These are phyloP conservation scores for Drosophila glabriapex DNA, from an alignment of 2,888 invertebrate genomes.

Conservation along the genomic window DNA sequence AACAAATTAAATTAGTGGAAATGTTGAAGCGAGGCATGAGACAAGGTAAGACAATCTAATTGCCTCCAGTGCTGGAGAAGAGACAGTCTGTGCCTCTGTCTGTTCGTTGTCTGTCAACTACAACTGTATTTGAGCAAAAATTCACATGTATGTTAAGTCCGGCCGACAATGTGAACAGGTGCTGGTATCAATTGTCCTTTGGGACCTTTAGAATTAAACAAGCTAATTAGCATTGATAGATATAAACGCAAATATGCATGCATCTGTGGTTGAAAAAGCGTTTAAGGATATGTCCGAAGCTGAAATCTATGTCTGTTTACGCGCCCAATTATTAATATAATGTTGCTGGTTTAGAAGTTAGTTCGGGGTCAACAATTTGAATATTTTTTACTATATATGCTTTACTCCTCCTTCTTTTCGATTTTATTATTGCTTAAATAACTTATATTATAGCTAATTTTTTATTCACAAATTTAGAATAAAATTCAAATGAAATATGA, in stretches of 20 bases:
- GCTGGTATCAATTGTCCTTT: constrained; percentile 67
- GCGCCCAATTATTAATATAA: background rate
- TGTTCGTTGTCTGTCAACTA: constrained; percentile 5
- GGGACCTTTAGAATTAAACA: constrained; percentile 59
- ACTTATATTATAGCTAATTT: background rate
- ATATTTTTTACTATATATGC: background rate
- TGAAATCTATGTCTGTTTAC: background rate
- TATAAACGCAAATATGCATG: constrained; percentile 21
- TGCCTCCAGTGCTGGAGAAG: constrained; percentile 39
- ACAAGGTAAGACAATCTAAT: constrained; percentile 68
- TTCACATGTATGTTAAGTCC: constrained; percentile 44
- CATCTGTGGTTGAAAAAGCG: constrained; percentile 18
- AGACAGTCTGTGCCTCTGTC: constrained; percentile 5
- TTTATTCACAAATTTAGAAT: background rate
- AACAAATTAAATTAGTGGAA: constrained; percentile 76
- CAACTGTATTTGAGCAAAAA: constrained; percentile 23
- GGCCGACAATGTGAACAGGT: constrained; percentile 58
- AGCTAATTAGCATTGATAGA: constrained; percentile 66
- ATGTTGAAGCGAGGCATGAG: constrained; percentile 59
- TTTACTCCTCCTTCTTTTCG: background rate
- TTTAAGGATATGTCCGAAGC: background rate
- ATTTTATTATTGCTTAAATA: background rate
- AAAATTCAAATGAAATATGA: background rate
- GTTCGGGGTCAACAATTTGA: background rate
- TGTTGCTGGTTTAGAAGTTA: background rate